Conservation (phyloP, 2,888 invertebrate species). For the Chorisops tibialis region DNA sequence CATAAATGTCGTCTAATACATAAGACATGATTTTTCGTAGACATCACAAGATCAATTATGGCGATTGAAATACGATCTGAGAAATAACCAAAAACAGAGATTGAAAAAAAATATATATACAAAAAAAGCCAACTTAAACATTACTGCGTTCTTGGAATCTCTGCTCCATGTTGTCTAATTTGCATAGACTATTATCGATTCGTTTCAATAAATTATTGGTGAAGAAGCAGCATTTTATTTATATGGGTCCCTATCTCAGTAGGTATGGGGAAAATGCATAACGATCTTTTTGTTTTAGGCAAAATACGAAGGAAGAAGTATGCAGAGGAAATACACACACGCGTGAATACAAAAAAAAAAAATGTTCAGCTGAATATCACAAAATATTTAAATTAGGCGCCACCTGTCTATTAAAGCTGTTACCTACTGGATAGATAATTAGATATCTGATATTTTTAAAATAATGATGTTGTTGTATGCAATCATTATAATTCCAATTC, state of each 20-base stretch:
- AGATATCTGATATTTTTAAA: too few relatives aligned
- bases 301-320: not conserved
- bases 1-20: too few relatives aligned
- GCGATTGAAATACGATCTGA: slow-evolving; percentile 25
- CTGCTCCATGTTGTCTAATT: slow-evolving; percentile 23
- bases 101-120: not conserved
- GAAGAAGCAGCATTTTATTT: slow-evolving; percentile 4
- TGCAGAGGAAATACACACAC: not conserved
- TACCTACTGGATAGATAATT: not conserved
- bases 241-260: too few relatives aligned
- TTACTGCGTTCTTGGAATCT: slow-evolving; percentile 21
- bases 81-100: slow-evolving; percentile 12
- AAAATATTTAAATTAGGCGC: slow-evolving; percentile 23
- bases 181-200: slow-evolving; percentile 26
- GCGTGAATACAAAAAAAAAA: not conserved
- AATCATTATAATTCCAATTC: too few relatives aligned
- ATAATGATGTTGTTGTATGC: too few relatives aligned
- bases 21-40: too few relatives aligned
- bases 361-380: slow-evolving; percentile 5
- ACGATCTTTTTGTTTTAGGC: not conserved
- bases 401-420: slow-evolving; percentile 20
- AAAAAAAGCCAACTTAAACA: not conserved
- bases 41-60: slow-evolving; percentile 15
- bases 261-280: not conserved
- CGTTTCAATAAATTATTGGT: slow-evolving; percentile 26